Conservation (phyloP, 1,140 invertebrate species). For the Cydia splendana region DNA sequence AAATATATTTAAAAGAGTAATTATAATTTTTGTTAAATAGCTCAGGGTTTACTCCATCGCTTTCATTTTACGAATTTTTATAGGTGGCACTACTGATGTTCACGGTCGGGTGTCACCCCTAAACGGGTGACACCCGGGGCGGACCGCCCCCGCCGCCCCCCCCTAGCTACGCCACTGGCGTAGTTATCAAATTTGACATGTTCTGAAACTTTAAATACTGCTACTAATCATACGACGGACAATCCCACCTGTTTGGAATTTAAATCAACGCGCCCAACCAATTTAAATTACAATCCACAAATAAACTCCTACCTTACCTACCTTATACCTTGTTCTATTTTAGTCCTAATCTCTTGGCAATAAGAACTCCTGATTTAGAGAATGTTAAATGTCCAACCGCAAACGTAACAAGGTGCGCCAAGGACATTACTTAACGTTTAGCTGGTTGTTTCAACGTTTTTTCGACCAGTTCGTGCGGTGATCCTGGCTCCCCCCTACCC, state of each 20-base stretch:
- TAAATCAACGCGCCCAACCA: slow-evolving; percentile 40
- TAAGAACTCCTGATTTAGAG: slow-evolving; percentile 35
- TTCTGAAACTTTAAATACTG: background rate
- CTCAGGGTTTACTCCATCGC: no score
- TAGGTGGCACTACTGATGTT: no score
- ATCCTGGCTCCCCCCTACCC: slow-evolving; percentile 41
- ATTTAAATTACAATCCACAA: slow-evolving; percentile 1
- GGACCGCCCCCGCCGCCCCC: no score
- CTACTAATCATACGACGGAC: slow-evolving; percentile 8
- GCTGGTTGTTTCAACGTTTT: slow-evolving; percentile 51
- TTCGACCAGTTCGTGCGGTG: slow-evolving; percentile 43
- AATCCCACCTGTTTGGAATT: slow-evolving; percentile 45
- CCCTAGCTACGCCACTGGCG: no score
- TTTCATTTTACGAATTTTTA: no score
- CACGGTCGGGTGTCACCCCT: no score
- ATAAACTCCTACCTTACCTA: background rate
- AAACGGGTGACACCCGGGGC: no score
- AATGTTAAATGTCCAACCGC: slow-evolving; percentile 41
- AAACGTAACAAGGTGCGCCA: slow-evolving; percentile 53
- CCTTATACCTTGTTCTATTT: slow-evolving; percentile 30
- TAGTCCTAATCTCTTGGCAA: slow-evolving; percentile 32
- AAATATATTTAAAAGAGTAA: no score
- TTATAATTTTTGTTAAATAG: no score
- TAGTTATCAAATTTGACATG: slow-evolving; percentile 2
- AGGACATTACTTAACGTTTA: slow-evolving; percentile 49